phyloP scores from a whole-genome alignment of 2,797 vertebrate species.

The Epinephelus coioides region DNA sequence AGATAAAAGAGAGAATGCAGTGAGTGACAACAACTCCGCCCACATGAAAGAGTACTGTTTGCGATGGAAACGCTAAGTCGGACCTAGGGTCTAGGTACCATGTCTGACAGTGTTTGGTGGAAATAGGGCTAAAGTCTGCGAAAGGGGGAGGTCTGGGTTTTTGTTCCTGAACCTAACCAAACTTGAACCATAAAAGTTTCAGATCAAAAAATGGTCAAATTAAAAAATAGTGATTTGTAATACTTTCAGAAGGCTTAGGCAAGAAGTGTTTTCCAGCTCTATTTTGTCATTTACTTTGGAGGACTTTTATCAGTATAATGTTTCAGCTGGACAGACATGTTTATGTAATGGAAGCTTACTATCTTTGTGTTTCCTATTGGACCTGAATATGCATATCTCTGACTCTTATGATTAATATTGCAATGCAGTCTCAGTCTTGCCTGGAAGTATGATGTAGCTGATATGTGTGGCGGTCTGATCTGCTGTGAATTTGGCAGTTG shows the following conservation, averaged over 20 bases:
- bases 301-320: not conserved
- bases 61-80: too few relatives aligned
- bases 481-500: constrained; percentile 60
- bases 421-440: constrained; percentile 43
- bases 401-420: constrained; percentile 25
- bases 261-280: not conserved
- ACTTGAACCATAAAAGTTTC: not conserved
- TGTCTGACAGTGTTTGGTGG: too few relatives aligned
- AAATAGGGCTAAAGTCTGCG: not conserved
- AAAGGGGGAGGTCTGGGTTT: not conserved
- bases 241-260: not conserved
- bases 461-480: constrained; percentile 59
- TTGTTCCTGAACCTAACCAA: constrained; percentile 11
- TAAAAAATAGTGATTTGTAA: not conserved
- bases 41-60: too few relatives aligned
- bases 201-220: constrained; percentile 10
- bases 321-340: constrained; percentile 28
- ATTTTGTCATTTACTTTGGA: constrained; percentile 1
- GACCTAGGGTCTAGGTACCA: too few relatives aligned
- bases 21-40: too few relatives aligned
- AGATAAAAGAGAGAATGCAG: too few relatives aligned
- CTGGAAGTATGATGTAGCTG: constrained; percentile 61
- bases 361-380: constrained; percentile 22
- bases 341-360: constrained; percentile 9
- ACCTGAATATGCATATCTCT: constrained; percentile 35